These are phyloP conservation scores for Pomatostomus ruficeps DNA, from an alignment of 2,113 vertebrate genomes.

Conservation along the genomic window DNA sequence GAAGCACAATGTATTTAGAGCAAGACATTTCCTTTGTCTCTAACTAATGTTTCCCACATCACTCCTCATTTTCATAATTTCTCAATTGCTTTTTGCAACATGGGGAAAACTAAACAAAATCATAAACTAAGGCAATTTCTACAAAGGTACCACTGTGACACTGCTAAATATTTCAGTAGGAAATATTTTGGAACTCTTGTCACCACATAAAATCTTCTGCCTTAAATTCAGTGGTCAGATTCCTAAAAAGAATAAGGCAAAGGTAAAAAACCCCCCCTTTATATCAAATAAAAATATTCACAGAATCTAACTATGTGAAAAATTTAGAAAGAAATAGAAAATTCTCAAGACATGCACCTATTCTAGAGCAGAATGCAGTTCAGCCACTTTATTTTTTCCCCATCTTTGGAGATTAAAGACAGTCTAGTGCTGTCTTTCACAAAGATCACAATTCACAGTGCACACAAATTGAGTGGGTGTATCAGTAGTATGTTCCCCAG, in stretches of 20 bases:
- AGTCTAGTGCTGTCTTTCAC: background rate
- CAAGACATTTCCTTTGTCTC: background rate
- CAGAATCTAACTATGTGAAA: background rate
- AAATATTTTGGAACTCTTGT: background rate
- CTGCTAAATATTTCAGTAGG: background rate
- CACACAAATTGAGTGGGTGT: accelerated
- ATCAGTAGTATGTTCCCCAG: background rate
- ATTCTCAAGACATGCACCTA: background rate
- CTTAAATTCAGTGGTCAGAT: background rate
- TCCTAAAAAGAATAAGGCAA: background rate
- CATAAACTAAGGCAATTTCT: background rate
- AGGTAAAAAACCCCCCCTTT: background rate
- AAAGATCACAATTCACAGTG: background rate
- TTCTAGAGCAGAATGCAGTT: background rate
- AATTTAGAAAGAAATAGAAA: background rate
- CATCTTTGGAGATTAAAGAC: background rate
- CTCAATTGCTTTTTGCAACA: background rate
- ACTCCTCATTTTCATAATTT: background rate
- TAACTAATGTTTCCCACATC: background rate
- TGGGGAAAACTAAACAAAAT: background rate
- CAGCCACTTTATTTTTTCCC: accelerated
- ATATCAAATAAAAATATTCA: background rate
- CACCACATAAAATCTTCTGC: background rate
- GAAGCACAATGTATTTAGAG: background rate
- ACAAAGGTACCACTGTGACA: background rate